phyloP scores from a whole-genome alignment of 2,797 vertebrate genomes.

The Epinephelus malabaricus region DNA sequence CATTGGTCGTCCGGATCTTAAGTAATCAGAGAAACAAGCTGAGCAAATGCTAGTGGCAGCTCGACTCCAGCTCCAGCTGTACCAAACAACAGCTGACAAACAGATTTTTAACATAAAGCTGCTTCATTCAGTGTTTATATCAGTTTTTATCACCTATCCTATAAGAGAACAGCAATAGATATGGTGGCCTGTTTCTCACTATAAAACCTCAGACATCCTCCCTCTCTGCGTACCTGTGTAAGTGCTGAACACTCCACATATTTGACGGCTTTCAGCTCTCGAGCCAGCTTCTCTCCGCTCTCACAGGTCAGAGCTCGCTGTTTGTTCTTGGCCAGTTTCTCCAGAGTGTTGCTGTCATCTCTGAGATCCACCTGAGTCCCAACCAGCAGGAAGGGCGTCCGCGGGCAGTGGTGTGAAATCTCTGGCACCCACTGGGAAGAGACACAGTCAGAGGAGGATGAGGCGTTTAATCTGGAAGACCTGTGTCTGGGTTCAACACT shows the following conservation, averaged over 20 bases:
- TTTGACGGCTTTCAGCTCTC: slow-evolving; percentile 95
- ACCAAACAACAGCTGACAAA: too few relatives aligned
- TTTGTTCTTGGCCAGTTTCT: slow-evolving; percentile 98
- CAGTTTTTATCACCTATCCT: too few relatives aligned
- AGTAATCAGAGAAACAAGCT: too few relatives aligned
- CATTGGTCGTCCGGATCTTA: too few relatives aligned
- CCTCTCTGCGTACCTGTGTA: slow-evolving; percentile 58
- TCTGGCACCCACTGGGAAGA: slow-evolving; percentile 94
- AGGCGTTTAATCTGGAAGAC: background rate
- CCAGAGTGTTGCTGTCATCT: slow-evolving; percentile 94
- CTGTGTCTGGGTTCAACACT: background rate
- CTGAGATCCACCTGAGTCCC: slow-evolving; percentile 96
- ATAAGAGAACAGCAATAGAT: too few relatives aligned
- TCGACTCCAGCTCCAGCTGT: too few relatives aligned
- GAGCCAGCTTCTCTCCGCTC: slow-evolving; percentile 93
- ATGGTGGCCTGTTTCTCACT: too few relatives aligned
- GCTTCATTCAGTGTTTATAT: too few relatives aligned
- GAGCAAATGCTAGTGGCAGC: too few relatives aligned
- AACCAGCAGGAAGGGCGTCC: slow-evolving; percentile 97
- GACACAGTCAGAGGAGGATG: background rate
- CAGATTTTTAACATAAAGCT: too few relatives aligned
- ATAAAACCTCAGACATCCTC: background rate
- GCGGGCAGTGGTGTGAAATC: slow-evolving; percentile 97
- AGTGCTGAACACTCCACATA: slow-evolving; percentile 97
- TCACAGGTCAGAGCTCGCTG: slow-evolving; percentile 94